Base-by-base conservation (phyloP, 2,797 vertebrate species). In the Cottoperca gobio region DNA sequence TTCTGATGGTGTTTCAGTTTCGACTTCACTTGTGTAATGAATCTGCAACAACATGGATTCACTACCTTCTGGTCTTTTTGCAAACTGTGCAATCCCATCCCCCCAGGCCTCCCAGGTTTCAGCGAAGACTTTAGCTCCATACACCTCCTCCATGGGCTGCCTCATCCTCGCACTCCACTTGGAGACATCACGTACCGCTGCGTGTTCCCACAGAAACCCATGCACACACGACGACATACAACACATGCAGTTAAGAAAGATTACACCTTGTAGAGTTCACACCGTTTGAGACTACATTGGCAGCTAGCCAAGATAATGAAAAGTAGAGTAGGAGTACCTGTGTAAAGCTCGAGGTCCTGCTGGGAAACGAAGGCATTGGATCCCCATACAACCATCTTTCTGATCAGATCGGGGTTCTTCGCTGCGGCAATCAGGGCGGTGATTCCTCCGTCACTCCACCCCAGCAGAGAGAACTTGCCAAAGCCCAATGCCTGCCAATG, bases 401-500 rank as follows among this genome's bases (percentile, higher is more conserved):
- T 75, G 92, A 98, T 89, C 57, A 94, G 81, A 1, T 88, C 55
- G 0, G 96, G 96, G 49, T 96, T 94, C 65, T 74, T 94, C 0
- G 95, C 96, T 0, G 97, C 97, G 5, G 95, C 95, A 2, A 97
- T 94, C 64, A 98, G 92, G 0, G 97, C 95, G 0, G 95, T 96
- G 70, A 97, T 96, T 43, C 97, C 97, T 17, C 97, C 97, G 5
- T 97, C 96, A 8, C 97, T 98, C 97, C 97, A 98, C 0, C 97
- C 97, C 86, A 98, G 83, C 86, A 99, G 70, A 55, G 97, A 98
- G 76, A 97, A 95, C 83, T 86, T 95, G 39, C 80, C 74, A 70
- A 97, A 97, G 10, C 95, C 94, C 77, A 99, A 75, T 0, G 87
- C 89, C 97, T 98, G 82, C 1, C 1, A 43, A 12, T 21, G 0